Percentiles rank a stretch among this genome's conserved stretches.
phyloP scores from a whole-genome alignment of 2,113 vertebrate species.

The Girardinichthys multiradiatus region DNA sequence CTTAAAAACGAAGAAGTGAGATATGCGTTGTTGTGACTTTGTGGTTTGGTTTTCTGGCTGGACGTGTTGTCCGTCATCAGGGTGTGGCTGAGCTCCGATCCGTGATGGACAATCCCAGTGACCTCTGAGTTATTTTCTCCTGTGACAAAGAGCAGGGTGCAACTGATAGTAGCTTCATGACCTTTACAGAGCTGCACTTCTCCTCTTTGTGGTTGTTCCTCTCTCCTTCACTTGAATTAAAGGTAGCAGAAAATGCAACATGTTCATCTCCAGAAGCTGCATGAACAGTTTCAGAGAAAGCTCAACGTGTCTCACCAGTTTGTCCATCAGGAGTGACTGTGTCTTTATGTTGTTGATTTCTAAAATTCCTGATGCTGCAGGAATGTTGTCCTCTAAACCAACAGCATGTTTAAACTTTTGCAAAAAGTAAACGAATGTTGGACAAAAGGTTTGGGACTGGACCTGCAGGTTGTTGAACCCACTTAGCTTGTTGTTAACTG shows the following conservation, averaged over 20 bases:
- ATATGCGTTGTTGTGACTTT: not conserved
- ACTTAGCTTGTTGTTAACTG: conserved; percentile 18
- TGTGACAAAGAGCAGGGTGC: not conserved
- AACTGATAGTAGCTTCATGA: not conserved
- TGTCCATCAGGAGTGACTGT: not conserved
- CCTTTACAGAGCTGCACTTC: not conserved
- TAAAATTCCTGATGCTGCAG: not conserved
- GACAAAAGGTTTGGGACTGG: conserved; percentile 1
- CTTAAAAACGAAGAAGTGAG: not conserved
- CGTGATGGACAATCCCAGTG: not conserved
- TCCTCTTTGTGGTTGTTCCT: not conserved
- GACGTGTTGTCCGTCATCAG: not conserved
- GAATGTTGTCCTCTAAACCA: not conserved
- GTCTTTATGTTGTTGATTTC: not conserved
- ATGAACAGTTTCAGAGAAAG: not conserved
- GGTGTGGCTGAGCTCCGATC: not conserved
- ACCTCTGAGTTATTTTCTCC: not conserved
- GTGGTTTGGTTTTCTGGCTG: not conserved
- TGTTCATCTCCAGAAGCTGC: not conserved
- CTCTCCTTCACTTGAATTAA: not conserved
- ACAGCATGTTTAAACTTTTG: not conserved
- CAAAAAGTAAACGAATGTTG: conserved; percentile 6
- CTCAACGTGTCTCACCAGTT: too few relatives aligned
- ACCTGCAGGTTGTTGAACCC: conserved; percentile 48
- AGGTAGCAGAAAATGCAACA: not conserved